Base-by-base conservation (phyloP, 2,888 invertebrate species). In the Neocrepidodera transversa region DNA sequence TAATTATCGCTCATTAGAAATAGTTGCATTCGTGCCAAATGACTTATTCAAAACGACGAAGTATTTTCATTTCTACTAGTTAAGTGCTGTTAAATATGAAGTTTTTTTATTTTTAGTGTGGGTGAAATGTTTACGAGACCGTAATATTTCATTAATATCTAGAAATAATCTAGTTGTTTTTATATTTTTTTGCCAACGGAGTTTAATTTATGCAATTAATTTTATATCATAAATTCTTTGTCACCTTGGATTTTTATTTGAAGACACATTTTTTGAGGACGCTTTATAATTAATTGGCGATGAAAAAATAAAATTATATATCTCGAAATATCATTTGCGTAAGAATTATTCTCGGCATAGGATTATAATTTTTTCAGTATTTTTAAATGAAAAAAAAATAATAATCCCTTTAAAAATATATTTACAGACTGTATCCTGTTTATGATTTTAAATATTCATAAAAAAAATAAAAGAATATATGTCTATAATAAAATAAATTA, bases 1-100 rank as follows among this genome's bases (percentile, higher is more conserved):
- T 73, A 73, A 73, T 72, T 73, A 72, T 71, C 69, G 69, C 69
- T 73, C 71, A 71, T 72, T 71, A 72, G 66, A 43, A 67, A 70
- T 71, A 70, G 67, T 71, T 72, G 69, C 64, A 56, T 58, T 42
- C 56, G 53, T 70, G 71, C 72, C 72, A 72, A 72, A 73, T 72
- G 69, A 69, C 67, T 69, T 69, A 69, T 72, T 71, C 70, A 68
- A 66, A 64, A 64, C 68, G 68, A 62, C 65, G 52, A 64, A 64
- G 62, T 67, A 68, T 70, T 69, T 71, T 68, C 67, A 70, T 71
- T 70, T 68, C 66, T 63, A 62, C 65, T 61, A 65, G 60, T 64
- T 62, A 64, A 62, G 68, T 68, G 66, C 63, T 68, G 65, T 54
- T 54, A 54, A 68, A 68, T 68, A 63, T 67, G 61, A 62, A 58